Evolutionary conservation across 2,113 vertebrate species (phyloP), one percentile per base, ranked within the genome.

Genomic region (Excalfactoria chinensis): DNA sequence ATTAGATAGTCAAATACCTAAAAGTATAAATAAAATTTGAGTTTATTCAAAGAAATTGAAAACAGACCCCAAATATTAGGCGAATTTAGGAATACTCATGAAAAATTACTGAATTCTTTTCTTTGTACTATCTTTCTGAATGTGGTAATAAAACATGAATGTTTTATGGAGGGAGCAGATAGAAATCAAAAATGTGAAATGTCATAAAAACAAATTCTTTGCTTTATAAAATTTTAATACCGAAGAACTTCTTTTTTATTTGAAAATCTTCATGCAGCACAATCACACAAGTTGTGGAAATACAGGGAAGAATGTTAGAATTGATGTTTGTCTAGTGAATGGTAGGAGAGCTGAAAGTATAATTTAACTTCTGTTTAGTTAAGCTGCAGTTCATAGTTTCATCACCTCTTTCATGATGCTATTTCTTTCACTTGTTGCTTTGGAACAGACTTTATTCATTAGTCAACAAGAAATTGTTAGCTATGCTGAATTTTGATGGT

Each of bases 391-490:
- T 81, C 15, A 13, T n/a, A n/a, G 51, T 83, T 94, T 93, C 71
- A 49, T 74, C 60, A 48, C 74, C 87, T 80, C 68, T 40, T 91
- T 79, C 22, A 4, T 87, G 85, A 77, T 35, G 16, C 1, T 70
- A 66, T 92, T 86, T 35, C 49, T 81, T 34, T 90, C 67, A 66
- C 44, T 49, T 79, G 46, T 46, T 91, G 78, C 64, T 83, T 83
- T 80, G 84, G 18, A 87, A 70, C 51, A 87, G 81, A 73, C 30
- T 80, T 92, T 90, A 55, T 51, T 91, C 72, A 55, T 93, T 84
- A 92, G 55, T 74, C 75, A 89, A 79, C 40, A 78, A 93, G 79
- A 58, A 88, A 82, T 70, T 74, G 79, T 71, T 95, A 88, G 48
- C 37, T 59, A 60, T 46, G 48, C 32, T 12, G 37, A 58, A 74